Conservation (phyloP, 2,113 vertebrate species). For the Propithecus coquereli region DNA sequence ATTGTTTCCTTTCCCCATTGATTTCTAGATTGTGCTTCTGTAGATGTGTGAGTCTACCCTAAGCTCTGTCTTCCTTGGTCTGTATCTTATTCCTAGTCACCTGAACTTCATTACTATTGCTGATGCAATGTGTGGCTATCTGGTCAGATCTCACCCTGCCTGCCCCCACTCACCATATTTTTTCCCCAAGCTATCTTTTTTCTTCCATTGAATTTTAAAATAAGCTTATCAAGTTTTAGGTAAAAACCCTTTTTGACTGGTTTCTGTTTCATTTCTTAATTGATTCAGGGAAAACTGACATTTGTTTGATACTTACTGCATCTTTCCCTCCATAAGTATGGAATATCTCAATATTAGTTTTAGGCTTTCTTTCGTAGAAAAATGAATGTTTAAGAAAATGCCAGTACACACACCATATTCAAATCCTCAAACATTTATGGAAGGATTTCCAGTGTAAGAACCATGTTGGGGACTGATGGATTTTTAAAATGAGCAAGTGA, state of each 20-base stretch:
- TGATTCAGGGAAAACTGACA: neutral
- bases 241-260: neutral
- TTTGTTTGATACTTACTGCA: neutral
- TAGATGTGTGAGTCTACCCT: neutral
- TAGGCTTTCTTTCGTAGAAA: slow-evolving; percentile 17
- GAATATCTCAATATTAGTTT: slow-evolving; percentile 29
- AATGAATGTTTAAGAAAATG: neutral
- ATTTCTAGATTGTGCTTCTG: neutral
- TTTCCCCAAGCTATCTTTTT: neutral
- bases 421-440: slow-evolving; percentile 46
- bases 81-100: neutral
- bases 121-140: neutral
- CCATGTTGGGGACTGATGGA: neutral
- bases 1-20: neutral
- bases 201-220: slow-evolving; percentile 11
- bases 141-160: neutral
- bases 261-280: slow-evolving; percentile 12
- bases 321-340: neutral
- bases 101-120: neutral
- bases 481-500: slow-evolving; percentile 29
- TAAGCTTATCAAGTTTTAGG: neutral
- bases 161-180: neutral
- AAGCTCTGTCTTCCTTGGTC: neutral
- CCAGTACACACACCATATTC: neutral
- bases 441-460: slow-evolving; percentile 42